Evolutionary conservation across 2,797 vertebrate species (phyloP).

Genomic region (Lagodon rhomboides): DNA sequence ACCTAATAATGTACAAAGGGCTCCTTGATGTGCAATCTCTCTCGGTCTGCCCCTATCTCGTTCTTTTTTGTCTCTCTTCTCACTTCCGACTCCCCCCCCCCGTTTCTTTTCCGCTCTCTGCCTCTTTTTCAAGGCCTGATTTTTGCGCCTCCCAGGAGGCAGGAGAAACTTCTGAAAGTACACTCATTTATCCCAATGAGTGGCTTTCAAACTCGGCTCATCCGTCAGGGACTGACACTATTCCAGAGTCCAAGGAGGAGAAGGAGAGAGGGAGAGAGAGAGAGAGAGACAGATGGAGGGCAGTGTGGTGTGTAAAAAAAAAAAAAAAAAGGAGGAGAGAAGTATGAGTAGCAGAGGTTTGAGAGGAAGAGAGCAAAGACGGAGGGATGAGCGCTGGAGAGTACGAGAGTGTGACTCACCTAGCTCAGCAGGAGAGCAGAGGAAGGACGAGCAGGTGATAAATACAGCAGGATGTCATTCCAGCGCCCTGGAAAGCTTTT

Average conservation of each 20-base stretch:
- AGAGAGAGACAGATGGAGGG: slow-evolving; percentile 28
- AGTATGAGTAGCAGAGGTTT: slow-evolving; percentile 17
- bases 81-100: slow-evolving; percentile 10
- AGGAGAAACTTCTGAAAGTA: slow-evolving; percentile 60
- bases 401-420: slow-evolving; percentile 56
- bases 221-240: slow-evolving; percentile 40
- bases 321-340: not conserved
- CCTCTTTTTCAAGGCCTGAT: slow-evolving; percentile 33
- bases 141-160: slow-evolving; percentile 51
- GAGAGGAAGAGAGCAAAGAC: slow-evolving; percentile 31
- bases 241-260: slow-evolving; percentile 25
- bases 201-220: slow-evolving; percentile 51
- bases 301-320: not conserved
- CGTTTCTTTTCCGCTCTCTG: slow-evolving; percentile 10
- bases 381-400: slow-evolving; percentile 28
- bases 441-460: slow-evolving; percentile 68
- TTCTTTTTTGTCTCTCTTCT: slow-evolving; percentile 45
- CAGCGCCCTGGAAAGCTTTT: slow-evolving; percentile 55
- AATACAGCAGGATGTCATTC: slow-evolving; percentile 58
- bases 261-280: slow-evolving; percentile 15
- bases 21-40: slow-evolving; percentile 62
- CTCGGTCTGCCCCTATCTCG: slow-evolving; percentile 24
- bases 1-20: slow-evolving; percentile 71
- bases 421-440: slow-evolving; percentile 51
- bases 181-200: slow-evolving; percentile 57